These are phyloP conservation scores for Zosterops borbonicus DNA, from an alignment of 2,113 vertebrate species.

Conservation along the genomic window DNA sequence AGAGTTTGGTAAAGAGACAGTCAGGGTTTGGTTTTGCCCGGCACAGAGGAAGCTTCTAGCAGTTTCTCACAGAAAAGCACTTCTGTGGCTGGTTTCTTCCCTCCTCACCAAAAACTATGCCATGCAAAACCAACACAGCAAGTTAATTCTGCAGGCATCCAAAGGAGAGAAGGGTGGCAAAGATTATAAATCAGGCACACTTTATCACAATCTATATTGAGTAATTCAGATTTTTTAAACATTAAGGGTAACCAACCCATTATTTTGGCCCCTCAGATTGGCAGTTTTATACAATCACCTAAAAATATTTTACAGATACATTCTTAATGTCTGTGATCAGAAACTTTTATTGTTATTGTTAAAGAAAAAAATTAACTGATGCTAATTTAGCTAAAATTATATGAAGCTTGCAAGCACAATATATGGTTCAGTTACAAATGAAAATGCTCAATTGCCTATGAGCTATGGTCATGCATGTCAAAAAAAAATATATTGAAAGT, in stretches of 20 bases:
- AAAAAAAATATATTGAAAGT: background rate
- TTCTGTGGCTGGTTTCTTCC: background rate
- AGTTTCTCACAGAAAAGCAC: background rate
- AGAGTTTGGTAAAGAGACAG: background rate
- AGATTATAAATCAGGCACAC: background rate
- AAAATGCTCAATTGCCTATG: background rate
- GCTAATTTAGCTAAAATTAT: background rate
- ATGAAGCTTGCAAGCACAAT: background rate
- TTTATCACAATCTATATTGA: background rate
- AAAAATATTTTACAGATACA: background rate
- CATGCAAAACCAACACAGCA: background rate
- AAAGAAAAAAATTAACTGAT: background rate
- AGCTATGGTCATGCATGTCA: background rate
- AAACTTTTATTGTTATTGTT: background rate
- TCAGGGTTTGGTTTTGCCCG: background rate
- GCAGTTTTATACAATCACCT: background rate
- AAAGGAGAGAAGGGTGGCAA: background rate
- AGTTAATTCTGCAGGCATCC: background rate
- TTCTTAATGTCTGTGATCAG: background rate
- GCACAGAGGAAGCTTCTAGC: background rate
- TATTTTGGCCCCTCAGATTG: background rate
- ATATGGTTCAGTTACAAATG: background rate
- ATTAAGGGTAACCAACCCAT: background rate
- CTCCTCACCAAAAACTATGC: background rate
- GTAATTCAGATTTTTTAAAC: background rate